Conservation (phyloP, 1,140 invertebrate genomes). For the Trichogramma pretiosum region DNA sequence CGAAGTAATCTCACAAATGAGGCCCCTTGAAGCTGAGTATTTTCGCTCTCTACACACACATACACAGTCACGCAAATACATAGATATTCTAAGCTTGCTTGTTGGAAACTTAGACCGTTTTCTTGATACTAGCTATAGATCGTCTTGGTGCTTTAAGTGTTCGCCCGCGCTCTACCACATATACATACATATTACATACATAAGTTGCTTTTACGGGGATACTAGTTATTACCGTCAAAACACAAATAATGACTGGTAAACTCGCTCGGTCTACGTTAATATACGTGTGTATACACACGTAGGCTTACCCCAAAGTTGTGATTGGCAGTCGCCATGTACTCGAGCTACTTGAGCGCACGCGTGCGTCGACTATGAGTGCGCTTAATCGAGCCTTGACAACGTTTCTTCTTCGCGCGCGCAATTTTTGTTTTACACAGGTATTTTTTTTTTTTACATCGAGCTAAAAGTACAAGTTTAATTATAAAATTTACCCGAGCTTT, state of each 20-base stretch:
- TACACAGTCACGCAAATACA: too few relatives aligned
- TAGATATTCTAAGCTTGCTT: too few relatives aligned
- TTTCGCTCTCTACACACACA: too few relatives aligned
- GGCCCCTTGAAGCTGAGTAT: neutral
- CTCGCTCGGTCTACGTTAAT: slow-evolving; percentile 1
- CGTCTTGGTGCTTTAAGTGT: too few relatives aligned
- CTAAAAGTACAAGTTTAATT: too few relatives aligned
- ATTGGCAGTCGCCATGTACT: neutral
- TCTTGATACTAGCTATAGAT: slow-evolving; percentile 11
- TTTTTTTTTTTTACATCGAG: too few relatives aligned
- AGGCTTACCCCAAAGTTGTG: too few relatives aligned
- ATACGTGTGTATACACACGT: too few relatives aligned
- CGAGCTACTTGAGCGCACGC: neutral
- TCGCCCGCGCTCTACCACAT: too few relatives aligned
- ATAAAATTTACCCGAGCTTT: too few relatives aligned
- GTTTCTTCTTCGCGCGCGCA: slow-evolving; percentile 18
- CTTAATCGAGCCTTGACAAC: neutral
- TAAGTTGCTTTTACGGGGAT: slow-evolving; percentile 6
- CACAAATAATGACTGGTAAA: slow-evolving; percentile 16
- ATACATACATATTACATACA: too few relatives aligned
- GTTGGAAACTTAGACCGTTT: slow-evolving; percentile 12
- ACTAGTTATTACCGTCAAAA: slow-evolving; percentile 15
- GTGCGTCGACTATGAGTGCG: neutral
- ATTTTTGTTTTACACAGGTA: too few relatives aligned
- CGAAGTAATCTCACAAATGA: slow-evolving; percentile 16